Evolutionary conservation across 2,797 vertebrate genomes (phyloP).

Genomic region (Gallinago nigripennis): DNA sequence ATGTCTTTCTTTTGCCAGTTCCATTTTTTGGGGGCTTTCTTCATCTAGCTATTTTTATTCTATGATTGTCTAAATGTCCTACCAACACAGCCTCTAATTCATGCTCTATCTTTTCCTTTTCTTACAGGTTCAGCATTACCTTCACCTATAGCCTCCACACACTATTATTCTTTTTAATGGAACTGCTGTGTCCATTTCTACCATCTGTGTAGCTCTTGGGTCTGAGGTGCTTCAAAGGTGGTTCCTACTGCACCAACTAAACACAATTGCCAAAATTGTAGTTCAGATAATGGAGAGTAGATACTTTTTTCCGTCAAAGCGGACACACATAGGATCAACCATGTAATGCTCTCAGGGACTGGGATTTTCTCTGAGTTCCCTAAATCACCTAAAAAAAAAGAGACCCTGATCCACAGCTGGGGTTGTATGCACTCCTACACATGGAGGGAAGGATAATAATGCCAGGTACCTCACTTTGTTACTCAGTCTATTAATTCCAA

Average conservation of each 20-base stretch:
- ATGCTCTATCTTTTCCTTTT: background rate
- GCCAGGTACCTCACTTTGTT: background rate
- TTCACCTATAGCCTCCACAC: background rate
- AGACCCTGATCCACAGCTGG: background rate
- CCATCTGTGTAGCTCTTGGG: background rate
- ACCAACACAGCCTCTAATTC: background rate
- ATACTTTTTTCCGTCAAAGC: background rate
- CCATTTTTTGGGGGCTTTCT: background rate
- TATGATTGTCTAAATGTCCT: background rate
- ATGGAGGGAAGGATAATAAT: background rate
- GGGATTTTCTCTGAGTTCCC: background rate
- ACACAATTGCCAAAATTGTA: background rate
- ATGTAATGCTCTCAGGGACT: background rate
- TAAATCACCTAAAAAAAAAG: background rate
- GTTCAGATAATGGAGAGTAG: background rate
- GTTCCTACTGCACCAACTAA: background rate
- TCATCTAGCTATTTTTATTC: background rate
- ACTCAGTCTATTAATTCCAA: background rate
- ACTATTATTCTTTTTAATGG: slow-evolving; percentile 1
- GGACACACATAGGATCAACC: background rate
- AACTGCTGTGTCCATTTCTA: background rate
- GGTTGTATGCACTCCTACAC: background rate
- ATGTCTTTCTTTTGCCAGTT: background rate
- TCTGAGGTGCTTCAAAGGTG: background rate
- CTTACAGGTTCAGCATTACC: background rate